Percentiles rank a stretch among this genome's conserved stretches.
Conservation (phyloP, 2,888 invertebrate species). For the Strigamia crassipes region DNA sequence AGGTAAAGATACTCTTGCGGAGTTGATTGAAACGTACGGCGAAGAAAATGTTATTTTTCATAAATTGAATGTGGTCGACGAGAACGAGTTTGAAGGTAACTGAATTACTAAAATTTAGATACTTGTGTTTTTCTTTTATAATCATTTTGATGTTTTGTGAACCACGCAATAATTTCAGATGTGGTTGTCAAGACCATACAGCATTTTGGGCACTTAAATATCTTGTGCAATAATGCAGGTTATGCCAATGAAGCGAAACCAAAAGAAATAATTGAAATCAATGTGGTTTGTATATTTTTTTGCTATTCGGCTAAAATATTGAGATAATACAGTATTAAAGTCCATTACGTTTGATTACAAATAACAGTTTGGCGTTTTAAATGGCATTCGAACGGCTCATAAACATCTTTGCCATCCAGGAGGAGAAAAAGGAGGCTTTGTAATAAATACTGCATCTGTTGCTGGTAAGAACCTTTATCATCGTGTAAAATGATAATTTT, state of each 20-base stretch:
- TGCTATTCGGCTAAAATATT: too few relatives aligned
- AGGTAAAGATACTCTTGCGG: neutral
- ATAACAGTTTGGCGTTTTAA: neutral
- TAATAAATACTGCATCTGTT: neutral
- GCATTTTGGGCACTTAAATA: neutral
- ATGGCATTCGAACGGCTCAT: neutral
- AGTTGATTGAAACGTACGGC: neutral
- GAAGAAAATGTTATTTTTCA: neutral
- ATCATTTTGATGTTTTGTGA: too few relatives aligned
- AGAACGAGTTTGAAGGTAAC: slow-evolving; percentile 2
- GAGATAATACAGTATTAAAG: too few relatives aligned
- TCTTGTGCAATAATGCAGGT: neutral
- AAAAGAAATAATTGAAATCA: neutral
- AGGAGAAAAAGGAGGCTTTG: neutral
- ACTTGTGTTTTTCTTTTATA: too few relatives aligned
- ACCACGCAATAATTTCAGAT: neutral
- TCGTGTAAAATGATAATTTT: too few relatives aligned
- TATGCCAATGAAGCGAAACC: neutral
- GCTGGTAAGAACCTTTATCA: neutral
- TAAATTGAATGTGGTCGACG: neutral
- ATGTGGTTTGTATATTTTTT: too few relatives aligned
- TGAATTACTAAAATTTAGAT: too few relatives aligned
- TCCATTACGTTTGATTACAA: too few relatives aligned
- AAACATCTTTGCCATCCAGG: neutral
- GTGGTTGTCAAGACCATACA: neutral